Conservation (phyloP, 1,140 invertebrate species). For the Drosophila arawakana region DNA sequence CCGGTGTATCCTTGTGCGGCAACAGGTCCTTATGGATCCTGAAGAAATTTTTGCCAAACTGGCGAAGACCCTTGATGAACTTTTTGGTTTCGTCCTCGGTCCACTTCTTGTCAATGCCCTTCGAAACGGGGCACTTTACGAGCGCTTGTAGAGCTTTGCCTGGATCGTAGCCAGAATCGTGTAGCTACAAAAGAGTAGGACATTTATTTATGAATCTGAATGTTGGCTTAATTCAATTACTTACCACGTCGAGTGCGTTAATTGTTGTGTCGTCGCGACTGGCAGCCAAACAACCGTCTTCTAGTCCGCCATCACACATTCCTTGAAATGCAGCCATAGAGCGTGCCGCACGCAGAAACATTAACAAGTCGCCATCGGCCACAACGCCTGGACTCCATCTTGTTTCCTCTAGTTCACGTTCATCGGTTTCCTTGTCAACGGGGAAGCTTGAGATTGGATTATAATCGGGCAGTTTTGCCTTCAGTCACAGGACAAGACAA, state of each 20-base stretch:
- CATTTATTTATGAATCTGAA: neutral
- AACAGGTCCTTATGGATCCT: constrained; percentile 98
- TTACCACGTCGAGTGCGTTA: constrained; percentile 96
- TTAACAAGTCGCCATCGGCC: constrained; percentile 96
- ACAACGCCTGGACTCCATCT: constrained; percentile 96
- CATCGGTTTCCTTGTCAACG: constrained; percentile 84
- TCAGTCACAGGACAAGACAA: constrained; percentile 81
- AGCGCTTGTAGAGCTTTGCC: constrained; percentile 97
- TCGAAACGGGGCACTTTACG: constrained; percentile 98
- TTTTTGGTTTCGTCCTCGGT: constrained; percentile 98
- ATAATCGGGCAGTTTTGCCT: constrained; percentile 85
- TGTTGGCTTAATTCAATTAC: constrained; percentile 52
- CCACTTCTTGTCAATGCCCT: constrained; percentile 99
- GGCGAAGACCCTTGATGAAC: constrained; percentile 98
- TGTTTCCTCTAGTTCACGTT: constrained; percentile 90
- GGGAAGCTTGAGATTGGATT: constrained; percentile 85
- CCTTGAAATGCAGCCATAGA: constrained; percentile 96
- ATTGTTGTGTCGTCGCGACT: constrained; percentile 98
- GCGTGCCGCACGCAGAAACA: constrained; percentile 98
- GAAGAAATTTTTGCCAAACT: constrained; percentile 99
- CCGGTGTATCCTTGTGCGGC: constrained; percentile 97
- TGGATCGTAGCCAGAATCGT: constrained; percentile 97
- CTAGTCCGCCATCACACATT: constrained; percentile 99
- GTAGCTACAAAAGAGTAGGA: constrained; percentile 86
- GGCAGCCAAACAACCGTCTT: constrained; percentile 98